Conservation (phyloP, 2,113 vertebrate species). For the Podarcis cretensis region DNA sequence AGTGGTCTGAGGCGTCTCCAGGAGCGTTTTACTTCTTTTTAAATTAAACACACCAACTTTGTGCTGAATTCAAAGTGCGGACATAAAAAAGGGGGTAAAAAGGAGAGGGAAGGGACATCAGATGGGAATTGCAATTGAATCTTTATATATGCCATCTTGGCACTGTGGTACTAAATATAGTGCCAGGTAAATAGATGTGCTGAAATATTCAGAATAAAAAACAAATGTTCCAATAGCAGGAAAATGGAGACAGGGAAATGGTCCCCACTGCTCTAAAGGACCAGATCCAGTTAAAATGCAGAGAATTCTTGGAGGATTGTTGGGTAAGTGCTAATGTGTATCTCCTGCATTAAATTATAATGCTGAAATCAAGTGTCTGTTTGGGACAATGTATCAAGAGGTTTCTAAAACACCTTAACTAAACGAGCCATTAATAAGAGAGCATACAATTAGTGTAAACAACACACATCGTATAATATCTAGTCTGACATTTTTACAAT, state of each 20-base stretch:
- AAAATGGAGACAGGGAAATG: slow-evolving; percentile 68
- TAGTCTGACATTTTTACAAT: slow-evolving; percentile 32
- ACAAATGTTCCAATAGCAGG: slow-evolving; percentile 82
- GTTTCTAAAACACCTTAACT: slow-evolving; percentile 8
- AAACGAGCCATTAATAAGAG: slow-evolving; percentile 23
- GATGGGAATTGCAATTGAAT: slow-evolving; percentile 87
- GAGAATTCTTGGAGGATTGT: slow-evolving; percentile 61
- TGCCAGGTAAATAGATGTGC: slow-evolving; percentile 85
- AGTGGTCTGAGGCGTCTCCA: slow-evolving; percentile 83
- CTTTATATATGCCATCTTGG: slow-evolving; percentile 87
- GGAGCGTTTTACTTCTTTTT: slow-evolving; percentile 86
- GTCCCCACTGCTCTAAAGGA: slow-evolving; percentile 70
- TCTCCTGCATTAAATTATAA: slow-evolving; percentile 71
- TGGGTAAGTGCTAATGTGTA: not conserved
- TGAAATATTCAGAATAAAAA: slow-evolving; percentile 88
- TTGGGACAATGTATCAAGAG: slow-evolving; percentile 45
- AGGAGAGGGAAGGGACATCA: slow-evolving; percentile 87
- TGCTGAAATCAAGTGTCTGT: slow-evolving; percentile 39
- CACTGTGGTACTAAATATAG: slow-evolving; percentile 84
- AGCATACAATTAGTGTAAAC: slow-evolving; percentile 64
- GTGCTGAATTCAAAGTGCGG: slow-evolving; percentile 84
- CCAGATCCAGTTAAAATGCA: slow-evolving; percentile 73
- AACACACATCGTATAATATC: slow-evolving; percentile 33
- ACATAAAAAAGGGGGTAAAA: slow-evolving; percentile 86
- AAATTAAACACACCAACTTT: slow-evolving; percentile 89